A percentile compares a stretch with the other conserved stretches of the same genome.
These are phyloP conservation scores for Scatophagus argus DNA, from an alignment of 2,113 vertebrate species.

Conservation along the genomic window DNA sequence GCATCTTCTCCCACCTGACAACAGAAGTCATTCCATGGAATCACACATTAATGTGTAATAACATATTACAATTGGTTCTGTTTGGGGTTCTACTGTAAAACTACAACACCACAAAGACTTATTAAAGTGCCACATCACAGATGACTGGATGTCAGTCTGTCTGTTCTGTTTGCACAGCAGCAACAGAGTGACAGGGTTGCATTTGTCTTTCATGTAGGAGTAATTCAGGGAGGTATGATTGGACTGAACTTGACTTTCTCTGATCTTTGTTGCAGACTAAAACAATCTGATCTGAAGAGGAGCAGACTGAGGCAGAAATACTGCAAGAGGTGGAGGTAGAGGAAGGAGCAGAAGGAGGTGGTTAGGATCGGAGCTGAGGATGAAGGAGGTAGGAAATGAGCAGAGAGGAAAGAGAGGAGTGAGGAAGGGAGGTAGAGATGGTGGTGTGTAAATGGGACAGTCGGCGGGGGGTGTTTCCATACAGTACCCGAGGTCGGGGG, in stretches of 20 bases:
- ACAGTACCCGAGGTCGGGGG: conserved; percentile 49
- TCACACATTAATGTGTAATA: neutral
- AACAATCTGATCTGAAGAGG: neutral
- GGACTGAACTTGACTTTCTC: conserved; percentile 27
- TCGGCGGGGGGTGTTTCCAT: conserved; percentile 27
- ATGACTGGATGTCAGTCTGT: neutral
- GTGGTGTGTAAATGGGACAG: neutral
- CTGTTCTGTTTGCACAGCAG: conserved; percentile 16
- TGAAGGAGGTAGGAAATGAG: conserved; percentile 11
- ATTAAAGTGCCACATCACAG: conserved; percentile 25
- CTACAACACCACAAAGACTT: neutral
- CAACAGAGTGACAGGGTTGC: neutral
- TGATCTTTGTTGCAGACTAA: conserved; percentile 8
- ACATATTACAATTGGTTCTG: neutral
- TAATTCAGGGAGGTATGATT: conserved; percentile 21
- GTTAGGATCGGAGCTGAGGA: neutral
- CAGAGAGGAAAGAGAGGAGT: neutral
- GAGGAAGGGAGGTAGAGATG: neutral
- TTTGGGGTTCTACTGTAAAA: neutral
- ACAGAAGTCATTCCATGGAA: too few species aligned
- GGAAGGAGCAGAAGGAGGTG: neutral
- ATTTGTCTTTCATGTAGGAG: neutral
- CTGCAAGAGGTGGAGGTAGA: neutral
- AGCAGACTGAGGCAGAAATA: conserved; percentile 16
- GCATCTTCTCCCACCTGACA: too few species aligned